Evolutionary conservation across 2,888 invertebrate genomes (phyloP), one percentile per base, ranked within the genome.

Genomic region (Dicyrtoma fusca): DNA sequence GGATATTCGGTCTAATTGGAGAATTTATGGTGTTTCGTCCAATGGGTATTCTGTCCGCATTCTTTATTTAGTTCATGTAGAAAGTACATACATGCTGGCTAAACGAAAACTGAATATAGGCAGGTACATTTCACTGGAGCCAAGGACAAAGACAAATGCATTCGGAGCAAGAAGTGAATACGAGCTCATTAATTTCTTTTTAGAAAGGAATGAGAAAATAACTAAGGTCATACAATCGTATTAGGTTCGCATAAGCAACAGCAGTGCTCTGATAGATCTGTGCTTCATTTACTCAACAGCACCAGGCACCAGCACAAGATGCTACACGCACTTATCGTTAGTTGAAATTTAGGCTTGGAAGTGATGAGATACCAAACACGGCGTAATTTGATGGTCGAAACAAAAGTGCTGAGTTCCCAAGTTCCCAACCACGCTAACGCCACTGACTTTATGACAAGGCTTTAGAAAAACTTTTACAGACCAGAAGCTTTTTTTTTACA

Each of bases 401-500:
- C 51, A 63, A 21, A 63, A 65, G 65, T 65, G 65, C 51, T 65
- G 65, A 65, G 65, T 21, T 45, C 25, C 26, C 57, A 10, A 11
- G 6, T 14, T 21, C n/a, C 51, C 44, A 45, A 47, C 23, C 44
- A 45, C 47, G 23, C 53, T 66, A 17, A 49, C 49, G 26, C 23
- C 34, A 34, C 34, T 34, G 8, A n/a, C 8, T 6, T 25, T 8
- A 13, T 14, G 26, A n/a, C 17, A 6, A 51, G 17, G 17, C 1
- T 51, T 8, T 14, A 59, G 13, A 42, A 34, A 44, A 44, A 44
- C 44, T 61, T 55, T 61, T 10, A 61, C 17, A 61, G 66, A 53
- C 66, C 66, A 66, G 66, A 21, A 66, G 66, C 66, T 66, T 66
- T 66, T 64, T n/a, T 64, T 64, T 53, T 53, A 51, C 26, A 42